Base-by-base conservation (phyloP, 2,797 vertebrate genomes). In the Gallinago stenura region DNA sequence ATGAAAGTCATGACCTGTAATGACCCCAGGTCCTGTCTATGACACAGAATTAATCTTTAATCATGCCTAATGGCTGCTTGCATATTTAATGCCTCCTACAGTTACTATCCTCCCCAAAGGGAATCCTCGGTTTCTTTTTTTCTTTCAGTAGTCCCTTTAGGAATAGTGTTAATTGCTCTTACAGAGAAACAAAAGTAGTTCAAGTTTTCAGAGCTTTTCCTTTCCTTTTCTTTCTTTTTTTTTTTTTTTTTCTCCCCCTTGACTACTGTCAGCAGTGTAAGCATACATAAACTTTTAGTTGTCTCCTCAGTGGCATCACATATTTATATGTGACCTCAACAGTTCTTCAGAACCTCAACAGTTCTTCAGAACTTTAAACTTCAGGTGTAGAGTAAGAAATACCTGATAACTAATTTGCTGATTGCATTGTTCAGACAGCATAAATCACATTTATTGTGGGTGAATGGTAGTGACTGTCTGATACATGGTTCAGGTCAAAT, bases 41-140 rank as follows among this genome's bases (percentile, higher is more conserved):
- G 89, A 97, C 96, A 97, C 80, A 94, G 93, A 97, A 98, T 98
- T 95, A 98, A 98, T 97, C 95, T 98, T 98, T 98, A 98, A 98
- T 98, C 97, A 96, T 95, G 69, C 75, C 93, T 97, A 98, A 98
- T 98, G 95, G 77, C 96, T 97, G 97, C 90, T 95, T 97, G 81
- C 96, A 97, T 98, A 97, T 96, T 97, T 98, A 96, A 98, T 97
- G 73, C 53, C 83, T 96, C 24, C 95, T 91, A 76, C 83, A 96
- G 87, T 97, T 98, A 87, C 89, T 94, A 46, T 97, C n/a, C 64
- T 68, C 61, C 86, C 96, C 94, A 95, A 91, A 95, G 97, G 94
- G 95, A 97, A 57, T 97, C 94, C 87, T 97, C 10, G 30, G 56
- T 97, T 97, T 90, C 94, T 92, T 96, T 89, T 28, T 15, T 58